phyloP scores from a whole-genome alignment of 1,140 invertebrate species.

The Drosophila nebulosa region DNA sequence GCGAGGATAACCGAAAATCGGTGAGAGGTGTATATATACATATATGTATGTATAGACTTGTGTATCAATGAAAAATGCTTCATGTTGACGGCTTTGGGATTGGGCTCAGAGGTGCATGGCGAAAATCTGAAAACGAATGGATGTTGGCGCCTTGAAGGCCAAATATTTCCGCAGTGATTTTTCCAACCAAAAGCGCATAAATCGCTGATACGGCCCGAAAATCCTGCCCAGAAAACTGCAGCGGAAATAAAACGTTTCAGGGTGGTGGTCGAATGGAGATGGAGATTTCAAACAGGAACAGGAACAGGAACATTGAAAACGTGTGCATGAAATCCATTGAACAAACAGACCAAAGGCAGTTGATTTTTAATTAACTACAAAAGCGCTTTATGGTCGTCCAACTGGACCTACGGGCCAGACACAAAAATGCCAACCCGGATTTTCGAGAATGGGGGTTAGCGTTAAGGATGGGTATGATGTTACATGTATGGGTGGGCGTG shows the following conservation, averaged over 20 bases:
- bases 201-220: slow-evolving; percentile 72
- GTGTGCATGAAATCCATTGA: slow-evolving; percentile 81
- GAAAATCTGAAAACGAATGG: slow-evolving; percentile 29
- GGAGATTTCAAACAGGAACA: neutral
- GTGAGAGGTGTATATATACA: neutral
- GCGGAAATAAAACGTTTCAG: neutral
- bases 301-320: slow-evolving; percentile 38
- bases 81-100: slow-evolving; percentile 33
- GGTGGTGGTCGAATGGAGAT: neutral
- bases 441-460: neutral
- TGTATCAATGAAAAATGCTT: slow-evolving; percentile 8
- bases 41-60: neutral
- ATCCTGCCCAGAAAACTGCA: slow-evolving; percentile 17
- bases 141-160: slow-evolving; percentile 44
- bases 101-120: neutral
- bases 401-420: slow-evolving; percentile 24
- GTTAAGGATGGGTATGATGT: slow-evolving; percentile 2
- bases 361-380: slow-evolving; percentile 81
- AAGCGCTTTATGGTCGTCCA: slow-evolving; percentile 65
- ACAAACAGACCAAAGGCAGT: slow-evolving; percentile 79
- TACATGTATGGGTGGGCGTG: slow-evolving; percentile 23
- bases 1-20: slow-evolving; percentile 1
- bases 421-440: slow-evolving; percentile 1
- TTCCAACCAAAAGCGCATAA: slow-evolving; percentile 78
- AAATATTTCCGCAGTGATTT: slow-evolving; percentile 75